Evolutionary conservation across 2,113 vertebrate genomes (phyloP), one percentile per base, ranked within the genome.

Genomic region (Serinus canaria): DNA sequence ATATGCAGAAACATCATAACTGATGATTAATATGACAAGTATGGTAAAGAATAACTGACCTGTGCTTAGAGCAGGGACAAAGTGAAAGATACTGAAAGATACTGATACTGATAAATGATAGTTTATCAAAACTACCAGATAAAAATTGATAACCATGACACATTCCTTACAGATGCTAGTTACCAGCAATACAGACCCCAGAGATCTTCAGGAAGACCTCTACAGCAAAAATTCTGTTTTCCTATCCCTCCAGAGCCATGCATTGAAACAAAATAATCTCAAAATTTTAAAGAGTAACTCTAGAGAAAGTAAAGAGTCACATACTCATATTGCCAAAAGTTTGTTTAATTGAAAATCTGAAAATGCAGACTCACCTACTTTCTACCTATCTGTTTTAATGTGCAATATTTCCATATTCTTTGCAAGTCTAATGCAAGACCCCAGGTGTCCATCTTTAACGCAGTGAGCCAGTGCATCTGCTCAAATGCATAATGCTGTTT

Each of bases 401-500:
- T 50, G 37, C n/a, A 83, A 1, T 56, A 94, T 66, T 85, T 87
- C 44, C 43, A 58, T 35, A 63, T 59, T 93, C 50, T 79, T 35
- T 63, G 11, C 35, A 92, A 87, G 18, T 78, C 44, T 77, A 92
- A 81, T n/a, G 50, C 21, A 78, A 87, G 72, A 92, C 59, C 75
- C 55, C 82, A 92, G 82, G 63, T 96, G 82, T 85, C 88, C 55
- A 77, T 59, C 60, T 78, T 72, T 67, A 93, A 92, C 0, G 6
- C 35, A 78, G 30, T 63, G 60, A 89, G 80, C 16, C 64, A 86
- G 39, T 67, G 37, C 56, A 90, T 81, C 60, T 94, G 53, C 64
- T 93, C 44, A 95, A 84, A 93, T 59, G 72, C 43, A 59, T 50
- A 90, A 94, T 76, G 62, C 28, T 87, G 55, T 95, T 94, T 93